Conservation (phyloP, 2,797 vertebrate genomes). For the Pelobates cultripes region DNA sequence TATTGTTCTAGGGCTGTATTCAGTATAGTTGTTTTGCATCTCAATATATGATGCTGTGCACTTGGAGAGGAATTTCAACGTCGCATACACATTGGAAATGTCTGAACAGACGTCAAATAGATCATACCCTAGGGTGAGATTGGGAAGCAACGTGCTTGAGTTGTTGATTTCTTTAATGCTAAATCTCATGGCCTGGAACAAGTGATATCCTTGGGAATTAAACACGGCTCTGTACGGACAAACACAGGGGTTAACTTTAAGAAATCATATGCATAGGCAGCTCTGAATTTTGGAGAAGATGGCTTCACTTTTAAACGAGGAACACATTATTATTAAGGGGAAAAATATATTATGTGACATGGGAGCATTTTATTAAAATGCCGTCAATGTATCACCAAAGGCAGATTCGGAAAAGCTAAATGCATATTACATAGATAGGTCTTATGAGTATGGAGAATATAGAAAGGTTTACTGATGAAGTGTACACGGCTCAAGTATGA, state of each 20-base stretch:
- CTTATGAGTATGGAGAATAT: too few species aligned
- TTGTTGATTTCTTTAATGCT: conserved; percentile 68
- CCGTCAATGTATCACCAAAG: too few species aligned
- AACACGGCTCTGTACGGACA: neutral
- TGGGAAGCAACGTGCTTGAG: conserved; percentile 65
- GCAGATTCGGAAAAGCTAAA: too few species aligned
- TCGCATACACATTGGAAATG: conserved; percentile 70
- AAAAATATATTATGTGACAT: too few species aligned
- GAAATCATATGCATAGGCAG: neutral
- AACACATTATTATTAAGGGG: too few species aligned
- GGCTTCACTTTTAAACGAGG: too few species aligned
- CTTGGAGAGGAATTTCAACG: conserved; percentile 64
- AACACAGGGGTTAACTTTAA: neutral
- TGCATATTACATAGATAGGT: too few species aligned
- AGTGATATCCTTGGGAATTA: conserved; percentile 57
- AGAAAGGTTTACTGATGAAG: too few species aligned
- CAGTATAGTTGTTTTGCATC: conserved; percentile 40
- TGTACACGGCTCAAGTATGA: too few species aligned
- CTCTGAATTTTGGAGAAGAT: too few species aligned
- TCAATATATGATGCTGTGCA: neutral
- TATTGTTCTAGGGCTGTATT: conserved; percentile 56
- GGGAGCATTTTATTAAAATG: too few species aligned
- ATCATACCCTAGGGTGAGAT: conserved; percentile 79
- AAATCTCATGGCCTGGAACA: conserved; percentile 64
- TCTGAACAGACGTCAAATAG: conserved; percentile 78